phyloP scores from a whole-genome alignment of 2,888 invertebrate genomes.

The Cephus pygmeus region DNA sequence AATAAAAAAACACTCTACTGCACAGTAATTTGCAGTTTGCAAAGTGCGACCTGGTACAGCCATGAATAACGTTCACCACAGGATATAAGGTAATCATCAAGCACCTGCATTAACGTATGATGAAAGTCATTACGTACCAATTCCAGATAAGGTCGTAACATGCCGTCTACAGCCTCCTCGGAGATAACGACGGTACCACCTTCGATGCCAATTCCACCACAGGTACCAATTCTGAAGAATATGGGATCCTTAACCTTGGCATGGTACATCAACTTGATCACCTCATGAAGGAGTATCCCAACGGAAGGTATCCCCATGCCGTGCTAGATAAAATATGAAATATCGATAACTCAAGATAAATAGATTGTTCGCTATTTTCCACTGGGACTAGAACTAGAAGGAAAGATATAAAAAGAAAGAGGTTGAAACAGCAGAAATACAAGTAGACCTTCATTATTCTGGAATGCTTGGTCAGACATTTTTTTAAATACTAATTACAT shows the following conservation, averaged over 20 bases:
- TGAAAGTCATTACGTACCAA: slow-evolving; percentile 71
- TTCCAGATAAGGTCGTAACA: slow-evolving; percentile 83
- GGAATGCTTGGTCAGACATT: not conserved
- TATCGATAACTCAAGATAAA: not conserved
- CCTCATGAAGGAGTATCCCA: slow-evolving; percentile 93
- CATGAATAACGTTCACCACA: not conserved
- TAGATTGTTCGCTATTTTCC: not conserved
- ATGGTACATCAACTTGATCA: slow-evolving; percentile 96
- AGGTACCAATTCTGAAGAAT: slow-evolving; percentile 94
- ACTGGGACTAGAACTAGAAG: not conserved
- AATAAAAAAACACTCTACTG: not conserved
- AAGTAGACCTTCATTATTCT: not conserved
- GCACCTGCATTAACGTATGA: not conserved
- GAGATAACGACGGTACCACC: slow-evolving; percentile 95
- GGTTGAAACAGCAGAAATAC: not conserved
- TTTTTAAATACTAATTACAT: not conserved
- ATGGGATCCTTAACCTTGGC: slow-evolving; percentile 88
- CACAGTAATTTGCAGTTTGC: not conserved
- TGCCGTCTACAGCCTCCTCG: slow-evolving; percentile 91
- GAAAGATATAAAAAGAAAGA: not conserved
- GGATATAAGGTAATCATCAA: not conserved
- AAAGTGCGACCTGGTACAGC: not conserved
- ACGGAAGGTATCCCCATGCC: slow-evolving; percentile 99
- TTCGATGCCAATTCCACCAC: slow-evolving; percentile 92
- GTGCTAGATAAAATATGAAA: slow-evolving; percentile 73